phyloP scores from a whole-genome alignment of 2,113 vertebrate genomes.

The Lasiurus borealis region DNA sequence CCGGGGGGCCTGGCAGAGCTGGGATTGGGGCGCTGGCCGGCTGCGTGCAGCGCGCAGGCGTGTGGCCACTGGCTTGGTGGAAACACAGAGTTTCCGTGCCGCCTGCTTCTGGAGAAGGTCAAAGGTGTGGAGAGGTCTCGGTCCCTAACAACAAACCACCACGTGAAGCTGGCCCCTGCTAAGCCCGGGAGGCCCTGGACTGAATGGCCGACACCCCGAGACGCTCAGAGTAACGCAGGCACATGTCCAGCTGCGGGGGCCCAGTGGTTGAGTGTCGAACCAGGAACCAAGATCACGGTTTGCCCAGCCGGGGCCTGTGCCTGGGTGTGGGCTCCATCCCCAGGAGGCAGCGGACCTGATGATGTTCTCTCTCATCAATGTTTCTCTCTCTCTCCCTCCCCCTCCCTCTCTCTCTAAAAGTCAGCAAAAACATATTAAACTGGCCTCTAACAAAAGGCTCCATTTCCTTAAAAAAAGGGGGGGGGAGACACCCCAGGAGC shows the following conservation, averaged over 20 bases:
- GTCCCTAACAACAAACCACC: neutral
- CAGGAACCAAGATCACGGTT: too few relatives aligned
- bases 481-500: neutral
- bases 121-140: neutral
- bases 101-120: neutral
- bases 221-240: neutral
- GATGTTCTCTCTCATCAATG: too few relatives aligned
- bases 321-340: too few relatives aligned
- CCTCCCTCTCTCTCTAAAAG: too few relatives aligned
- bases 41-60: rapidly evolving
- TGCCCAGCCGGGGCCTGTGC: too few relatives aligned
- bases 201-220: neutral
- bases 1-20: neutral
- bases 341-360: too few relatives aligned
- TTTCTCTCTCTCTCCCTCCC: too few relatives aligned
- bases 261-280: too few relatives aligned
- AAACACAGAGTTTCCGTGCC: neutral
- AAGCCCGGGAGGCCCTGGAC: neutral
- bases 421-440: too few relatives aligned
- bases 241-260: too few relatives aligned
- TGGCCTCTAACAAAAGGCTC: too few relatives aligned
- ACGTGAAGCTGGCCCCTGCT: neutral
- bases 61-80: neutral
- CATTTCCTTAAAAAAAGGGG: too few relatives aligned
- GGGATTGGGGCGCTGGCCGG: rapidly evolving